Evolutionary conservation across 2,888 invertebrate species (phyloP).

Genomic region (Caprella mutica): DNA sequence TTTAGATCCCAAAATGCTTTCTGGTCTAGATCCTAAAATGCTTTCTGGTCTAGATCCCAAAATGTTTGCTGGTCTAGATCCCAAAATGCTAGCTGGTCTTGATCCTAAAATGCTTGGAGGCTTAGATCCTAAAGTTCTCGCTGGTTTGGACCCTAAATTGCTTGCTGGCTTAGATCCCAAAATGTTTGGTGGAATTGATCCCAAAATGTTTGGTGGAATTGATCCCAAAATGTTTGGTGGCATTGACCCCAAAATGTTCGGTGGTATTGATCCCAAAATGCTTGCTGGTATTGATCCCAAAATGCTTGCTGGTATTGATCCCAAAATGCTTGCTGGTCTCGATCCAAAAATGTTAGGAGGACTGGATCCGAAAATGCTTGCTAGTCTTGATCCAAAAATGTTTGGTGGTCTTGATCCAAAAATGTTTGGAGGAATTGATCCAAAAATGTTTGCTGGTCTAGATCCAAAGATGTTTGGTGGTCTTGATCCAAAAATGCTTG

Average conservation of each 20-base stretch:
- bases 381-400: slow-evolving; percentile 16
- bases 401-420: slow-evolving; percentile 41
- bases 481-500: slow-evolving; percentile 20
- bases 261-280: slow-evolving; percentile 21
- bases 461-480: slow-evolving; percentile 39
- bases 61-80: slow-evolving; percentile 22
- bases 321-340: slow-evolving; percentile 22
- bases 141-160: slow-evolving; percentile 10
- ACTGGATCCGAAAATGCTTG: slow-evolving; percentile 29
- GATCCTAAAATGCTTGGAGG: slow-evolving; percentile 40
- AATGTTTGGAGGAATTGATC: slow-evolving; percentile 43
- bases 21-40: not conserved
- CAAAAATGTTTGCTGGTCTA: slow-evolving; percentile 39
- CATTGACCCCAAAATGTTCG: slow-evolving; percentile 40
- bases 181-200: slow-evolving; percentile 32
- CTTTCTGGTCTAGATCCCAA: slow-evolving; percentile 46
- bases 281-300: slow-evolving; percentile 31
- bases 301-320: slow-evolving; percentile 45
- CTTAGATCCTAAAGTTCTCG: slow-evolving; percentile 32
- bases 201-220: slow-evolving; percentile 37
- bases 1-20: slow-evolving; percentile 54
- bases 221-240: slow-evolving; percentile 44
- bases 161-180: slow-evolving; percentile 34
- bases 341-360: slow-evolving; percentile 34
- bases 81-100: slow-evolving; percentile 42